Evolutionary conservation across 2,113 vertebrate species (phyloP), one percentile per base, ranked within the genome.

Genomic region (Chaetura pelagica): DNA sequence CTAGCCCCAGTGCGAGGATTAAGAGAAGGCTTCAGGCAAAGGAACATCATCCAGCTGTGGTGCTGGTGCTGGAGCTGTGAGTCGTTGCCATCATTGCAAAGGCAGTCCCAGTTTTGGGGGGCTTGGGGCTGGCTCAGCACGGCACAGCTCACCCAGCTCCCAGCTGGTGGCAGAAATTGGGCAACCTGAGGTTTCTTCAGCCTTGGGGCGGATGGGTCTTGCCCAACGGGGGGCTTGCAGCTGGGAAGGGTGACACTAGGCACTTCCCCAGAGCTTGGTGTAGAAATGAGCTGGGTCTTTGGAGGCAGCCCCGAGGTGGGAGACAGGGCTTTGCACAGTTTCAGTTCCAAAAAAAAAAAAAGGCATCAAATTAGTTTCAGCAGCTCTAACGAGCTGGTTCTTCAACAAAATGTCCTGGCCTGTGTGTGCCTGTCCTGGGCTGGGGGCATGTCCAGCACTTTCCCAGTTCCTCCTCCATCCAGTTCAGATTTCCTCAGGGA

Each of bases 1-100:
- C 48, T 22, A 21, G 20, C 20, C 48, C 48, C 21, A 20, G 12
- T 51, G 49, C 54, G 40, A 22, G 52, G 38, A 19, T 44, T 18
- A 10, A 14, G 71, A 74, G 83, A 32, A 64, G 15, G 7, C 66
- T 34, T 42, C 57, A 55, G 42, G 67, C 29, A 19, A 11, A 4
- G 21, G 58, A 66, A 7, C 55, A 32, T 15, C 22, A 7, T 11
- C 40, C 68, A 55, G 80, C 68, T 17, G 30, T 3, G 21, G 81
- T 1, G 10, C 74, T 72, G 76, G 38, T 13, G 7, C 35, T 0
- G 1, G 40, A 49, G 52, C 42, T 3, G 4, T 0, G n/a, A 29
- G 62, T 30, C 17, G 4, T 14, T 5, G 3, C 30, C 21, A 0
- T 7, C 40, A 2, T 5, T 49, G 72, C 44, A 4, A 42, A 21